These are phyloP conservation scores for Drosophila imparisetae DNA, from an alignment of 2,888 invertebrate genomes.

Conservation along the genomic window DNA sequence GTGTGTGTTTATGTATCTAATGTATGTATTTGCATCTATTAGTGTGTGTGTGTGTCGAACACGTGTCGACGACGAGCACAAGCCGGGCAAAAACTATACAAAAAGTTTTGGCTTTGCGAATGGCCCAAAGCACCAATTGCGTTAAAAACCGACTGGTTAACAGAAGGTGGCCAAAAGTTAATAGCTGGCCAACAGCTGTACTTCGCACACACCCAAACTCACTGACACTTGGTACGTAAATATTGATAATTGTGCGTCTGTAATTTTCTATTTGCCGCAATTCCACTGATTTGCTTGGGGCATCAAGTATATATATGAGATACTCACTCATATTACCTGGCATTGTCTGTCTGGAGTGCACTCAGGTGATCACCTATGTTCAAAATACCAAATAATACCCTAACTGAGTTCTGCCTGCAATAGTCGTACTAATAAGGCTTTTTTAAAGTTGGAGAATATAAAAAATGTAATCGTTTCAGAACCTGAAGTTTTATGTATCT, in stretches of 20 bases:
- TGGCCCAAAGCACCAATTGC: conserved; percentile 48
- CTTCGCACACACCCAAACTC: conserved; percentile 3
- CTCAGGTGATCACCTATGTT: neutral
- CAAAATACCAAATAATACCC: neutral
- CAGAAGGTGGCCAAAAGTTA: conserved; percentile 50
- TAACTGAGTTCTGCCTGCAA: neutral
- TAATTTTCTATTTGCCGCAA: conserved; percentile 47
- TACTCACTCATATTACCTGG: neutral
- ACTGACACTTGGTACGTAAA: conserved; percentile 40
- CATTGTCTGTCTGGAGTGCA: neutral
- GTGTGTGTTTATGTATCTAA: conserved; percentile 31
- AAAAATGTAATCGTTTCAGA: neutral
- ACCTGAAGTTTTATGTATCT: neutral
- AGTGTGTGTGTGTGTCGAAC: conserved; percentile 61
- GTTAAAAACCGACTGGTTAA: conserved; percentile 4
- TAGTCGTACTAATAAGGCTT: neutral
- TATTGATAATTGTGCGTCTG: conserved; percentile 55
- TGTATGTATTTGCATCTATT: conserved; percentile 71
- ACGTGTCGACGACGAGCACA: conserved; percentile 32
- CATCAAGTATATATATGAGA: neutral
- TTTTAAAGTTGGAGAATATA: neutral
- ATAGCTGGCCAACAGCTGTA: conserved; percentile 50
- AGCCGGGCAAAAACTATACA: conserved; percentile 58
- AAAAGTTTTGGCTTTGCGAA: conserved; percentile 61
- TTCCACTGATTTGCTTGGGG: conserved; percentile 17